phyloP scores from a whole-genome alignment of 2,113 vertebrate genomes.

The Parotia lawesii region DNA sequence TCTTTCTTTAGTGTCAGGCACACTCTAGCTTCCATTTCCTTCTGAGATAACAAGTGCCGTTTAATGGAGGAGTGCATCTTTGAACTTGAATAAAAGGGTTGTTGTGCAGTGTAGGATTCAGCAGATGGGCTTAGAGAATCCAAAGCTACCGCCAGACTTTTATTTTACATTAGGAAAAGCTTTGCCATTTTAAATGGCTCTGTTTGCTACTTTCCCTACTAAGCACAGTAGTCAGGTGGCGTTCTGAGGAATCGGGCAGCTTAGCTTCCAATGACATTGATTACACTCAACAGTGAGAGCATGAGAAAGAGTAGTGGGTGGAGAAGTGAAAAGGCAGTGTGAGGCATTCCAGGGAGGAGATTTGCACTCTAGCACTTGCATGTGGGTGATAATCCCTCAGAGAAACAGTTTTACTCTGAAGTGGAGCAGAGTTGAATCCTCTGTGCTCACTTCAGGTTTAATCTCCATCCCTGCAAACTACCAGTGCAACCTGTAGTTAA shows the following conservation, averaged over 20 bases:
- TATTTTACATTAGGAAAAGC: conserved; percentile 38
- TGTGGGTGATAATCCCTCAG: conserved; percentile 35
- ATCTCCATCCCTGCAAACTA: neutral
- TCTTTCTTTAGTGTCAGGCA: neutral
- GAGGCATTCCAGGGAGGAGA: conserved; percentile 36
- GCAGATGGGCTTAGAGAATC: conserved; percentile 56
- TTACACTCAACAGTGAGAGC: conserved; percentile 17
- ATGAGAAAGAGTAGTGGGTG: conserved; percentile 38
- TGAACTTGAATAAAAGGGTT: conserved; percentile 51
- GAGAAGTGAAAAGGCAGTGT: conserved; percentile 18
- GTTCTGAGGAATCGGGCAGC: conserved; percentile 35
- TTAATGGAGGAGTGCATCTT: conserved; percentile 57
- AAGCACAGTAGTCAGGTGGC: conserved; percentile 54
- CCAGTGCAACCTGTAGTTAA: neutral
- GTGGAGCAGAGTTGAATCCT: neutral
- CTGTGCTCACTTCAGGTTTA: neutral
- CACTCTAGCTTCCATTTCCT: conserved; percentile 57
- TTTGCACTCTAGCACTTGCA: neutral
- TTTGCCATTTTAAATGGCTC: conserved; percentile 48
- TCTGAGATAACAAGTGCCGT: conserved; percentile 17
- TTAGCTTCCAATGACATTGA: conserved; percentile 50
- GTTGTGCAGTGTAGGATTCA: conserved; percentile 33
- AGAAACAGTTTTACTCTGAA: conserved; percentile 15
- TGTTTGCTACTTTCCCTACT: conserved; percentile 55
- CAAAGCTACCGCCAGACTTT: conserved; percentile 46